These are phyloP conservation scores for Caradrina clavipalpis DNA, from an alignment of 2,888 invertebrate species.

Conservation along the genomic window DNA sequence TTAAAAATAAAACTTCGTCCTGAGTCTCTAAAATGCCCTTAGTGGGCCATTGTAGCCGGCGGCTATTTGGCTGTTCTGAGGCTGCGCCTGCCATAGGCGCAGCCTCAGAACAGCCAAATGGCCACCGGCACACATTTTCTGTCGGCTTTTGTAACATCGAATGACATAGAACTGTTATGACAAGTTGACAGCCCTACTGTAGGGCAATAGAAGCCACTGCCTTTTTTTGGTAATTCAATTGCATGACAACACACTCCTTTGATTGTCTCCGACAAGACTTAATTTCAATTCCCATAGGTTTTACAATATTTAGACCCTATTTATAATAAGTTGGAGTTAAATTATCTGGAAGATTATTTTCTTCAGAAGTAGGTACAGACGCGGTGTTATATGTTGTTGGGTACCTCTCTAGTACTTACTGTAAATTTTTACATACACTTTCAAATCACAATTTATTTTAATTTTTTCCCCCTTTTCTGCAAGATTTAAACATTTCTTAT, in stretches of 20 bases:
- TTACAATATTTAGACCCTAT: constrained; percentile 21
- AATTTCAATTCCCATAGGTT: constrained; percentile 21
- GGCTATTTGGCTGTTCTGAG: too few relatives aligned
- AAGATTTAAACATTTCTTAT: background rate
- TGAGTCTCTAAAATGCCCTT: too few relatives aligned
- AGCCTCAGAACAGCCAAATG: too few relatives aligned
- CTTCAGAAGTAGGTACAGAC: background rate
- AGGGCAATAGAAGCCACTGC: constrained; percentile 47
- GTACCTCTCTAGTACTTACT: too few relatives aligned
- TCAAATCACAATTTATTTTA: background rate
- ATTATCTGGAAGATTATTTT: background rate
- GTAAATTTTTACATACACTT: background rate
- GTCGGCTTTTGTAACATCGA: background rate
- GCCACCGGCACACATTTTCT: too few relatives aligned
- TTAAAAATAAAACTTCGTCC: too few relatives aligned
- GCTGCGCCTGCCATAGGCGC: too few relatives aligned
- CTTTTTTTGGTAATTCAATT: constrained; percentile 73
- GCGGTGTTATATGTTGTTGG: background rate
- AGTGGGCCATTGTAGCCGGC: too few relatives aligned
- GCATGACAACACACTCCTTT: constrained; percentile 73
- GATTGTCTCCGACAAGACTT: constrained; percentile 62
- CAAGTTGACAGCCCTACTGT: constrained; percentile 56
- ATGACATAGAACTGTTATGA: background rate
- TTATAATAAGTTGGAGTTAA: background rate
- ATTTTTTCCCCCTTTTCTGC: background rate